Evolutionary conservation across 2,113 vertebrate genomes (phyloP).

Genomic region (Orthonyx spaldingii): DNA sequence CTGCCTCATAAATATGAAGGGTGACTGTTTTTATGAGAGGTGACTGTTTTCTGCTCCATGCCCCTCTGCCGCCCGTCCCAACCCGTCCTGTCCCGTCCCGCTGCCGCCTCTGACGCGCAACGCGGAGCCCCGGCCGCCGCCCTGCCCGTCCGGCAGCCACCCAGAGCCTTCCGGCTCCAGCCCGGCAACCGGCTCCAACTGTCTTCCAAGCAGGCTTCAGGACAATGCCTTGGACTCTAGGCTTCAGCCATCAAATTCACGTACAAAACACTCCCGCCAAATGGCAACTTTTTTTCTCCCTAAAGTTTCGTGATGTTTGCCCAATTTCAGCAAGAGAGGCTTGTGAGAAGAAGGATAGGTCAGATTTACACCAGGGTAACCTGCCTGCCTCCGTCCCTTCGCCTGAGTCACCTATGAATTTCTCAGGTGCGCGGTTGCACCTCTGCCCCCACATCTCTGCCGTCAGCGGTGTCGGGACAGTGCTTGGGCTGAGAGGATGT

Average conservation of each 20-base stretch:
- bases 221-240: background rate
- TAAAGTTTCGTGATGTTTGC: background rate
- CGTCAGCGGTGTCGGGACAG: background rate
- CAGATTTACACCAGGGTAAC: background rate
- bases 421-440: background rate
- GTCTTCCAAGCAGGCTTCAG: background rate
- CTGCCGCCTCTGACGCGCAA: background rate
- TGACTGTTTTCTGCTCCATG: background rate
- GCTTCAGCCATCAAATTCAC: background rate
- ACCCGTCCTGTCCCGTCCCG: background rate
- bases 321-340: background rate
- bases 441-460: background rate
- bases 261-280: background rate
- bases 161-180: background rate
- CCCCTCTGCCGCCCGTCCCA: background rate
- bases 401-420: background rate
- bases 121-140: background rate
- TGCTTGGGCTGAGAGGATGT: background rate
- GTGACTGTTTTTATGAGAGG: background rate
- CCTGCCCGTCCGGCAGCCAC: background rate
- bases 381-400: background rate
- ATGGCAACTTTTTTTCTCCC: background rate
- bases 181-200: background rate
- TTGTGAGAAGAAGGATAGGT: background rate
- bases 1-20: background rate